These are phyloP conservation scores for Stigmatopora argus DNA, from an alignment of 2,113 vertebrate genomes.

Conservation along the genomic window DNA sequence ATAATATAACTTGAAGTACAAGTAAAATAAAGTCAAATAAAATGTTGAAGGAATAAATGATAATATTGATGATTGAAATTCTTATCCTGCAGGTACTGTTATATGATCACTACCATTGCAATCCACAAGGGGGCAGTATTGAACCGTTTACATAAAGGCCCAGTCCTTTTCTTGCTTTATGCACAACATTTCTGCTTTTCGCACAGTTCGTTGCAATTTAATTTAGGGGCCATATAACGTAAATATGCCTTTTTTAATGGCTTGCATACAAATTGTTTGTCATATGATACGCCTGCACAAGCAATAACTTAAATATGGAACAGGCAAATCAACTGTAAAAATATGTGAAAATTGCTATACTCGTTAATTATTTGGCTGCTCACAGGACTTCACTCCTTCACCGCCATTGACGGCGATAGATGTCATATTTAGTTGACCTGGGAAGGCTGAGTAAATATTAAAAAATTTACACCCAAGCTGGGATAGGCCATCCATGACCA, in stretches of 20 bases:
- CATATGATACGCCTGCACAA: background rate
- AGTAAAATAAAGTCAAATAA: too few relatives aligned
- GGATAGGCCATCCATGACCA: too few relatives aligned
- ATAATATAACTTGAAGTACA: too few relatives aligned
- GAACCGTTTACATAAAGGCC: slow-evolving; percentile 6
- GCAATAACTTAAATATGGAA: background rate
- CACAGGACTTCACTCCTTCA: too few relatives aligned
- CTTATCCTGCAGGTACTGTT: background rate
- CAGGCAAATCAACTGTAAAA: background rate
- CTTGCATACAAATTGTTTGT: background rate
- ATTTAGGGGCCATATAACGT: background rate
- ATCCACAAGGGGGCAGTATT: slow-evolving; percentile 55
- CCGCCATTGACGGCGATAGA: too few relatives aligned
- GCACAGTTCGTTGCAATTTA: background rate
- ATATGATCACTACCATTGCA: slow-evolving; percentile 2
- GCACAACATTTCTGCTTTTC: slow-evolving; percentile 35
- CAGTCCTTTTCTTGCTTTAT: slow-evolving; percentile 28
- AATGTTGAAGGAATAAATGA: too few relatives aligned
- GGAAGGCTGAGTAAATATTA: too few relatives aligned
- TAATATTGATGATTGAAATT: too few relatives aligned
- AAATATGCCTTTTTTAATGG: background rate
- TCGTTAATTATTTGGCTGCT: background rate
- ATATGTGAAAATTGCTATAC: background rate
- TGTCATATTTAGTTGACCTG: too few relatives aligned
- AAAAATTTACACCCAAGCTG: too few relatives aligned